Base-by-base conservation (phyloP, 2,797 vertebrate species). In the Danio choprae region DNA sequence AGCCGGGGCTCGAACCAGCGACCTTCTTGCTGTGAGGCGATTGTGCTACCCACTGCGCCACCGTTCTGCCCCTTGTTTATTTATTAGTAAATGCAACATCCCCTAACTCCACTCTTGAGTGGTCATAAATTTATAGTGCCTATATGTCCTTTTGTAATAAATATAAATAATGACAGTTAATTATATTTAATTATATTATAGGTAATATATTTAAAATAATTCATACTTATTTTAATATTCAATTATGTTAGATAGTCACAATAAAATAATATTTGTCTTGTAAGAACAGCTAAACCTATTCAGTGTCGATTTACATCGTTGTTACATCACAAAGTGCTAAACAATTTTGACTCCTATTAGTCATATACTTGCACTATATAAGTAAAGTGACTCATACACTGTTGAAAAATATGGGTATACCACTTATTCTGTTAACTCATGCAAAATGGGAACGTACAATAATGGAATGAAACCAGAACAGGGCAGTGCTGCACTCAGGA, bases 141-240 rank as follows among this genome's bases (percentile, higher is more conserved):
- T 51, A 7, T 38, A 51, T 22, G 29, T 29, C n/a, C 9, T 20
- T 29, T 53, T 43, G n/a, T 55, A 36, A 36, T 29, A 29, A 29
- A 3, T 29, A 29, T 29, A n/a, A n/a, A n/a, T n/a, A n/a, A n/a
- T n/a, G n/a, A n/a, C n/a, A n/a, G n/a, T n/a, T n/a, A n/a, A n/a
- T n/a, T n/a, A n/a, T n/a, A n/a, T n/a, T n/a, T n/a, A n/a, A n/a
- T n/a, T n/a, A n/a, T n/a, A n/a, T n/a, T n/a, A n/a, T n/a, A n/a
- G n/a, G n/a, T n/a, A n/a, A n/a, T n/a, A n/a, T n/a, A n/a, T n/a
- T n/a, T n/a, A n/a, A n/a, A n/a, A n/a, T n/a, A n/a, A n/a, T n/a
- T n/a, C n/a, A n/a, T n/a, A n/a, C n/a, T n/a, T n/a, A n/a, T 64
- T 75, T 29, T 67, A n/a, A 18, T 20, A 56, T 58, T 65, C 9